Evolutionary conservation across 1,140 invertebrate genomes (phyloP).

Genomic region (Rhopalosiphum maidis): DNA sequence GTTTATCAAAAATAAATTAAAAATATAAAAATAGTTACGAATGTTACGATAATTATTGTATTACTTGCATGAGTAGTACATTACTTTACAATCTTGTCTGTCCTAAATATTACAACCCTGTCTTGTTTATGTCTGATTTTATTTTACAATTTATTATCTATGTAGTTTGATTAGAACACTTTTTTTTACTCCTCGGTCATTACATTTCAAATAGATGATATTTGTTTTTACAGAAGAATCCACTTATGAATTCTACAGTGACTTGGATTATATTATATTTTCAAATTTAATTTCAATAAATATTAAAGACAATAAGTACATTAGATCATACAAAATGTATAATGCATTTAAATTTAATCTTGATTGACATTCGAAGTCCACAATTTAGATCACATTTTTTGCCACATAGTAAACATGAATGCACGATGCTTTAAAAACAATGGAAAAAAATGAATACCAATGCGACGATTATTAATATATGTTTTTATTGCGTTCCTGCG

Average conservation of each 20-base stretch:
- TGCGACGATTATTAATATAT: constrained; percentile 33
- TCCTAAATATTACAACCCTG: constrained; percentile 42
- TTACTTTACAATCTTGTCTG: constrained; percentile 34
- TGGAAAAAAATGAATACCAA: not conserved
- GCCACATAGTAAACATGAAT: constrained; percentile 57
- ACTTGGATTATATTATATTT: constrained; percentile 16
- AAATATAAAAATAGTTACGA: constrained; percentile 35
- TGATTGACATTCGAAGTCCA: constrained; percentile 40
- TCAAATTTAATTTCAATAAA: not conserved
- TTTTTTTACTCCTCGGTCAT: constrained; percentile 39
- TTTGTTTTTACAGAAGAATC: not conserved
- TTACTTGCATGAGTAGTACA: constrained; percentile 57
- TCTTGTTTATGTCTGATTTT: constrained; percentile 56
- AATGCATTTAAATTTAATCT: not conserved
- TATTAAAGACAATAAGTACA: not conserved
- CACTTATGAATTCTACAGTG: constrained; percentile 18
- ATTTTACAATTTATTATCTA: constrained; percentile 32
- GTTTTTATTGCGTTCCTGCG: not conserved
- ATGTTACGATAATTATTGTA: constrained; percentile 47
- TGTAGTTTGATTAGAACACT: constrained; percentile 46
- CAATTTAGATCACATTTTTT: constrained; percentile 58
- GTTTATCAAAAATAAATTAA: constrained; percentile 28
- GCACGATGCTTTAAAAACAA: constrained; percentile 45
- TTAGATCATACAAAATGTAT: not conserved
- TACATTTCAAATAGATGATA: constrained; percentile 42